A percentile compares a stretch with the other conserved stretches of the same genome.
Evolutionary conservation across 2,113 vertebrate genomes (phyloP).

Genomic region (Amazona guildingii): DNA sequence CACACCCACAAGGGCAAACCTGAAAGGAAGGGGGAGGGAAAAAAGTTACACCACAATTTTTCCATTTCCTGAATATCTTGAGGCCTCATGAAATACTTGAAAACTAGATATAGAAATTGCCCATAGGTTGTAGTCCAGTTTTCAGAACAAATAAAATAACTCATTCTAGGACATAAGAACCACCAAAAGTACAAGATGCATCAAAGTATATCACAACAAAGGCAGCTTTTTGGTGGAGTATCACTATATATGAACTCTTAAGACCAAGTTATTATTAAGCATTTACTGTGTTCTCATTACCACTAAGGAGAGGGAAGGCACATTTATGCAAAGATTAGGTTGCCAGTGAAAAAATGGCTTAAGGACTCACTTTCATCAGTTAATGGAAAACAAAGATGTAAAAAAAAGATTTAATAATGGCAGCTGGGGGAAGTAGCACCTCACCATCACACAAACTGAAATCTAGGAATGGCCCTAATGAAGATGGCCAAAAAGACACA

Average conservation of each 20-base stretch:
- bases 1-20: conserved; percentile 97
- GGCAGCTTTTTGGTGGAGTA: background rate
- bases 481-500: background rate
- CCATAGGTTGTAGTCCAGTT: background rate
- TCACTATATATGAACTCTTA: background rate
- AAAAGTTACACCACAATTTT: background rate
- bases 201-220: background rate
- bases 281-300: background rate
- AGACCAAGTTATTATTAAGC: background rate
- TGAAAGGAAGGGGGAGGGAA: conserved; percentile 49
- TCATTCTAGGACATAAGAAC: background rate
- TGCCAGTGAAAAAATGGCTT: background rate
- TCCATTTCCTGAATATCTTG: background rate
- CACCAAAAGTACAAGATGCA: background rate
- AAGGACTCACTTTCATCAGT: background rate
- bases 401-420: background rate
- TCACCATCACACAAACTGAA: background rate
- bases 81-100: background rate
- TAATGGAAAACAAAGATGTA: background rate
- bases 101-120: background rate
- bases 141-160: background rate
- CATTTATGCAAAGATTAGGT: background rate
- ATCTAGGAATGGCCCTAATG: background rate
- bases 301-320: background rate
- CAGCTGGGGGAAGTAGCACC: background rate